These are phyloP conservation scores for Myrmecophaga tridactyla DNA, from an alignment of 2,113 vertebrate species.

Conservation along the genomic window DNA sequence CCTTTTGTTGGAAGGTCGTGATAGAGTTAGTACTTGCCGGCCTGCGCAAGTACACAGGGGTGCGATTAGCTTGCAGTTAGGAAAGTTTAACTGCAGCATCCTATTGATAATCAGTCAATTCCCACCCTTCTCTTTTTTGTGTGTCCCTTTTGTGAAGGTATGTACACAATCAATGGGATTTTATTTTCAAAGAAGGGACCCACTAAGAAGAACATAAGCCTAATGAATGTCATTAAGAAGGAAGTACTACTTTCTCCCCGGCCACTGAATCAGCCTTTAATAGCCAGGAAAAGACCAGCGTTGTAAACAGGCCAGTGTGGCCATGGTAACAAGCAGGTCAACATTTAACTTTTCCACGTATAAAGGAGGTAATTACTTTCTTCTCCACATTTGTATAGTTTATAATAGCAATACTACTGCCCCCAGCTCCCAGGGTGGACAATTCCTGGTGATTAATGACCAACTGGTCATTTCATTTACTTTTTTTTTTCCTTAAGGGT, in stretches of 20 bases:
- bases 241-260: not conserved
- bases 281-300: not conserved
- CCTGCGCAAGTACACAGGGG: too few species aligned
- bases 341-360: not conserved
- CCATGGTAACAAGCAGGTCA: constrained; percentile 52
- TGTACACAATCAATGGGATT: not conserved
- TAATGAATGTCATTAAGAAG: not conserved
- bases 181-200: not conserved
- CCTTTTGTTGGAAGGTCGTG: not conserved
- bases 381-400: constrained; percentile 7
- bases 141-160: not conserved
- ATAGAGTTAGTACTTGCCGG: rapidly evolving
- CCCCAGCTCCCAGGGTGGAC: not conserved
- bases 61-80: not conserved
- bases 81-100: not conserved
- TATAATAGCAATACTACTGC: not conserved
- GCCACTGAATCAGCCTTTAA: not conserved
- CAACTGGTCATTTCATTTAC: not conserved
- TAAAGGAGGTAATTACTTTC: constrained; percentile 39
- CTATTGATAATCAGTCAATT: rapidly evolving
- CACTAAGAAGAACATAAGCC: not conserved
- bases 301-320: not conserved
- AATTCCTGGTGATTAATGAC: constrained; percentile 16
- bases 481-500: not conserved
- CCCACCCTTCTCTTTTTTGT: not conserved